Base-by-base conservation (phyloP, 2,797 vertebrate species). In the Enteromius unitaeniatus region DNA sequence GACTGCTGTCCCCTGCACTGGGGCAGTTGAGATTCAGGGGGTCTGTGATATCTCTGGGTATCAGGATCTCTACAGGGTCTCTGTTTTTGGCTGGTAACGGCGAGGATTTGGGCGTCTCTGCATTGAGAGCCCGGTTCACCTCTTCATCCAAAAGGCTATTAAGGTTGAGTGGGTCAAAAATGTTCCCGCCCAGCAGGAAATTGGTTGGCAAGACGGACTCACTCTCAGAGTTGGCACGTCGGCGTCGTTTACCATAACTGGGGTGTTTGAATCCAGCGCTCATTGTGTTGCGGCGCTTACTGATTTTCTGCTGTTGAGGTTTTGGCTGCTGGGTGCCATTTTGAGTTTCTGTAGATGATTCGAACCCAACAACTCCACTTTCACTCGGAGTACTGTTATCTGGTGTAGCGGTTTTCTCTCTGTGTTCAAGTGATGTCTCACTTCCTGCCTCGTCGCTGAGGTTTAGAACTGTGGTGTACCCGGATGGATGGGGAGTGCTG, bases 91-190 rank as follows among this genome's bases (percentile, higher is more conserved):
- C 92, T 0, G 97, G 97, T 81, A 98, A 93, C 0, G 97, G 97
- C 1, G 97, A 98, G 2, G 97, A 98, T 83, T 97, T 97, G n/a
- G 97, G 97, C 0, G 97, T 99, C 92, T 97, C 96, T 0, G 97
- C 97, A 5, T 99, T 98, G 62, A 97, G 95, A 0, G 96, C 95
- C 65, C 86, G 93, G 94, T 96, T 99, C 82, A 98, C 97, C 86
- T 99, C 97, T 90, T 99, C 97, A 55, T 98, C 97, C 90, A 97
- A 82, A 60, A 98, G 93, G 84, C 97, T 99, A 94, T 99, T 99
- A 84, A 99, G 97, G 92, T 99, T 99, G 10, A 98, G 91, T 0
- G 97, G 97, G 89, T 99, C 97, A 81, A 97, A 98, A 84, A 99
- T 99, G 90, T 98, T 99, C 15, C 97, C 97, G 6, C 97, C 97